Evolutionary conservation across 2,888 invertebrate species (phyloP).

Genomic region (Melanostoma mellinum): DNA sequence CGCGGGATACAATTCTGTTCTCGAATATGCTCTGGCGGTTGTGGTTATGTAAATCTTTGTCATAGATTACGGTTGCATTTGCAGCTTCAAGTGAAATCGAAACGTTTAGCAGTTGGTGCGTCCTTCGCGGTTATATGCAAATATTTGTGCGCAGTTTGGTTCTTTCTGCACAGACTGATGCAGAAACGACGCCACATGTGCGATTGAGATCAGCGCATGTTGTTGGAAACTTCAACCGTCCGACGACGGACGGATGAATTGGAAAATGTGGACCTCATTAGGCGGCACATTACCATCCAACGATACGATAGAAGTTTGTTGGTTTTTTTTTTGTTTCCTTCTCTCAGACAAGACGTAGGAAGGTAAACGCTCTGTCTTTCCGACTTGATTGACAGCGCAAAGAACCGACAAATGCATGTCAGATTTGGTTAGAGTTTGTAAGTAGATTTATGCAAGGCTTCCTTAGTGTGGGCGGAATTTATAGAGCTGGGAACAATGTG

Average conservation of each 20-base stretch:
- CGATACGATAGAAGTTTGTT: conserved; percentile 44
- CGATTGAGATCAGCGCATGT: conserved; percentile 52
- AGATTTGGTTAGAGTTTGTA: conserved; percentile 42
- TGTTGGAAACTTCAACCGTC: conserved; percentile 52
- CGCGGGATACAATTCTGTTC: conserved; percentile 37
- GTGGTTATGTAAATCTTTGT: conserved; percentile 45
- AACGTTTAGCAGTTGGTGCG: conserved; percentile 50
- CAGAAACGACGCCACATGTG: conserved; percentile 62
- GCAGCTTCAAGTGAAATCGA: conserved; percentile 62
- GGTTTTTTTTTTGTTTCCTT: background rate
- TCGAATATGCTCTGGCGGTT: conserved; percentile 6
- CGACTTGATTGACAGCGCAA: conserved; percentile 60
- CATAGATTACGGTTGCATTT: conserved; percentile 26
- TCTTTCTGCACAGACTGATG: conserved; percentile 13
- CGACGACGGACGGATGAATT: conserved; percentile 63
- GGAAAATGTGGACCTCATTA: conserved; percentile 71
- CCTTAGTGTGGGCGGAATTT: conserved; percentile 11
- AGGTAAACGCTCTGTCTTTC: conserved; percentile 43
- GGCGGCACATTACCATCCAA: conserved; percentile 63
- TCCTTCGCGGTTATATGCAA: conserved; percentile 67
- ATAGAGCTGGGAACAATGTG: too few relatives aligned
- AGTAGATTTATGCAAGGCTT: conserved; percentile 24
- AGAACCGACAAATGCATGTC: conserved; percentile 66
- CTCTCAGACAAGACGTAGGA: conserved; percentile 34
- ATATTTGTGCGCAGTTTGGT: conserved; percentile 54